These are phyloP conservation scores for Myotis findleyi DNA, from an alignment of 2,797 vertebrate species.

Conservation along the genomic window DNA sequence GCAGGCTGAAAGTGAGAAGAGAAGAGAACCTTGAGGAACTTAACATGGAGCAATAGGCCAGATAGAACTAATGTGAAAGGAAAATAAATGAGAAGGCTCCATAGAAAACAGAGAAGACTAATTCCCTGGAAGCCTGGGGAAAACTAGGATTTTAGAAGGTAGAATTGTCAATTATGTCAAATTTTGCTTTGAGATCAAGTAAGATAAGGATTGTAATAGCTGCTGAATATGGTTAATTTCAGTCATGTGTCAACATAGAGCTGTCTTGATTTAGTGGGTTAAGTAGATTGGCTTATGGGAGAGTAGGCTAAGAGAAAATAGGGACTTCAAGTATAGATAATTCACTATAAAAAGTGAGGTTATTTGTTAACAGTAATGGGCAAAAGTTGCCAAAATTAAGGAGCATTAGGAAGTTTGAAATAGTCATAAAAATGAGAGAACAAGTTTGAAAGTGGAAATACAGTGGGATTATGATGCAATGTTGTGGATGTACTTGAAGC, in stretches of 20 bases:
- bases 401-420: constrained; percentile 15
- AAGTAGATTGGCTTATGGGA: background rate
- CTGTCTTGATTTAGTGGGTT: background rate
- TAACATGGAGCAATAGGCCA: background rate
- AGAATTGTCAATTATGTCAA: background rate
- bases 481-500: background rate
- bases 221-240: background rate
- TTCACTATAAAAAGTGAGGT: background rate
- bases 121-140: background rate
- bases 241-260: background rate
- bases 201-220: constrained; percentile 18
- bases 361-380: background rate
- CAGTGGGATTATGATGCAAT: background rate
- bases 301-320: background rate
- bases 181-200: background rate
- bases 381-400: background rate
- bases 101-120: background rate
- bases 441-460: constrained; percentile 18
- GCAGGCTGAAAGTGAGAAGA: background rate
- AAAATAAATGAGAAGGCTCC: background rate
- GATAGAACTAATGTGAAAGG: background rate
- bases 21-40: background rate
- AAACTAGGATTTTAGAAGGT: constrained; percentile 20
- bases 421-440: background rate
- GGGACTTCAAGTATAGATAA: background rate